Base-by-base conservation (phyloP, 2,888 invertebrate species). In the Entomobrya proxima region DNA sequence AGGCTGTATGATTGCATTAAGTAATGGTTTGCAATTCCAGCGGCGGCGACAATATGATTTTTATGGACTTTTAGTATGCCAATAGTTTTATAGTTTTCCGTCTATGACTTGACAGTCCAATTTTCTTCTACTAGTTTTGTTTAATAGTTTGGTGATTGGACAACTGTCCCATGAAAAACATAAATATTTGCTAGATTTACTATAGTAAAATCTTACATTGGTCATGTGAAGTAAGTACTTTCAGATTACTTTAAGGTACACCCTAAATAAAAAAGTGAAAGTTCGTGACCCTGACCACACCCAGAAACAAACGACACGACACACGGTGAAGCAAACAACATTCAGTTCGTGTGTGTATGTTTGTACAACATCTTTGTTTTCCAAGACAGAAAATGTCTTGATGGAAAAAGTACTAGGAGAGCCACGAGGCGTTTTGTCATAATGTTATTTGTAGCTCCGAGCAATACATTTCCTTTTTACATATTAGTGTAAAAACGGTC, bases 221-320 rank as follows among this genome's bases (percentile, higher is more conserved):
- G n/a, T n/a, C n/a, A n/a, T n/a, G n/a, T n/a, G n/a, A n/a, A n/a
- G n/a, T n/a, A n/a, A 52, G 50, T 55, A 52, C 21, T 52, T 52
- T 32, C 32, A 32, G 27, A 15, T 44, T 44, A 32, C 32, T 1
- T 50, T 50, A 9, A 52, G 35, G 24, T 35, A 24, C 76, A 58
- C 37, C 27, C 24, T 58, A 27, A 76, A 47, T 44, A 47, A 44
- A 76, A 76, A 75, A 76, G 82, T 83, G 67, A 83, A 76, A 83
- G 75, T 64, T 76, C 67, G 50, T 76, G 76, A 76, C 82, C 64
- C 75, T 76, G 76, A 83, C 82, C 82, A 83, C 82, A 76, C 82
- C 82, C 76, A 74, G 58, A 47, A 69, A 21, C 50, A 50, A 55
- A 2, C 15, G 44, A 69, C 40, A 24, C 44, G 50, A 50, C 50